Percentiles rank a stretch among this genome's conserved stretches.
Conservation (phyloP, 2,113 vertebrate species). For the Chloropsis hardwickii region DNA sequence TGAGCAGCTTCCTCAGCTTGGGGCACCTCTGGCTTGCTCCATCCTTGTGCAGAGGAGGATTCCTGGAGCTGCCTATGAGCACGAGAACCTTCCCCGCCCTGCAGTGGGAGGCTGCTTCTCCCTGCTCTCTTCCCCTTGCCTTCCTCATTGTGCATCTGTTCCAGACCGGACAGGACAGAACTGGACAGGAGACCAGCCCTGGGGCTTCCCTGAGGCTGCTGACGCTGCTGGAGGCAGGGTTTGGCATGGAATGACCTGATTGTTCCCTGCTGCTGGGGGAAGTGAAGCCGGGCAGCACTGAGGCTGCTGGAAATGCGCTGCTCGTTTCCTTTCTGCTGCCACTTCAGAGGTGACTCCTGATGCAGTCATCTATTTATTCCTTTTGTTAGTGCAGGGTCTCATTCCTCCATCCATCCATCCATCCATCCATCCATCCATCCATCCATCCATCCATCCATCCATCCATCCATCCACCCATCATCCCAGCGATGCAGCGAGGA, state of each 20-base stretch:
- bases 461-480: not conserved
- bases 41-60: not conserved
- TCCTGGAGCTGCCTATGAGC: not conserved
- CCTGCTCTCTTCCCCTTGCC: not conserved
- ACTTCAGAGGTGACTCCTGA: not conserved
- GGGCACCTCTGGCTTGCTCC: not conserved
- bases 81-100: accelerated
- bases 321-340: not conserved
- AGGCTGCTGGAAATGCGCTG: not conserved
- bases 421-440: slow-evolving; percentile 4
- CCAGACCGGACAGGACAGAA: accelerated
- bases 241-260: not conserved
- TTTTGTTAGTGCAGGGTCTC: not conserved
- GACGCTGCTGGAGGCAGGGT: not conserved
- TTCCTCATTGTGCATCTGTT: not conserved
- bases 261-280: not conserved
- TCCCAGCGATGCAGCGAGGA: accelerated
- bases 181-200: not conserved
- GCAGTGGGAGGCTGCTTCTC: not conserved
- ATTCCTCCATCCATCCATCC: not conserved
- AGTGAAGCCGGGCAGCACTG: not conserved
- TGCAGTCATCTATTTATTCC: not conserved
- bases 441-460: not conserved
- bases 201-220: not conserved
- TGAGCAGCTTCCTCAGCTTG: not conserved